phyloP scores from a whole-genome alignment of 2,797 vertebrate genomes.

The Sparus aurata region DNA sequence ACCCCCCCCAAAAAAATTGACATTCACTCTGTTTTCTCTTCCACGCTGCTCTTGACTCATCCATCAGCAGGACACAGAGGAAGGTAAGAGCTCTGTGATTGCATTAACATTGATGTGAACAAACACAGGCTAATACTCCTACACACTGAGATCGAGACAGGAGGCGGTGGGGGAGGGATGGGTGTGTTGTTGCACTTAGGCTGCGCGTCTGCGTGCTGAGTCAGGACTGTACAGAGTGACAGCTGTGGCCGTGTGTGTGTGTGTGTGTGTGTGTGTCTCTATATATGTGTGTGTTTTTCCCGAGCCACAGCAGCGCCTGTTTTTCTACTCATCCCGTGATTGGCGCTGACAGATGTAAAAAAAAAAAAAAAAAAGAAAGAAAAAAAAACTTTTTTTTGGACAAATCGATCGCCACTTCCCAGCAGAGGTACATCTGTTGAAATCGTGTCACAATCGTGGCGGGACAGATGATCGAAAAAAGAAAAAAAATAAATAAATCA shows the following conservation, averaged over 20 bases:
- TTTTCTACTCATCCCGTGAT: constrained; percentile 49
- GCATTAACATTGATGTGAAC: constrained; percentile 78
- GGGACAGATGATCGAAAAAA: constrained; percentile 27
- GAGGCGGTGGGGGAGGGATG: background rate
- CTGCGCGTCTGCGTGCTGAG: constrained; percentile 61
- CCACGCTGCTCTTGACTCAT: constrained; percentile 32
- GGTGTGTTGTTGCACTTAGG: constrained; percentile 50
- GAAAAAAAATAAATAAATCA: too few species aligned
- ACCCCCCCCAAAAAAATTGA: constrained; percentile 31
- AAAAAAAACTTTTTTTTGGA: background rate
- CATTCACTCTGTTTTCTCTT: constrained; percentile 50
- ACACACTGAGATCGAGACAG: constrained; percentile 33
- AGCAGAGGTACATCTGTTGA: constrained; percentile 22
- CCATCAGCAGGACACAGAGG: constrained; percentile 88
- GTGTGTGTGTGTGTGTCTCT: constrained; percentile 12
- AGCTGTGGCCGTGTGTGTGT: constrained; percentile 57
- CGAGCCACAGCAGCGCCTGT: constrained; percentile 43
- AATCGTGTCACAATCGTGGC: constrained; percentile 8
- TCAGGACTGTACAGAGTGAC: constrained; percentile 69
- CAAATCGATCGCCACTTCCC: background rate
- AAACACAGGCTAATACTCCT: constrained; percentile 62
- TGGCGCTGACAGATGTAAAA: constrained; percentile 58
- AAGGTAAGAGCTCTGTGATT: constrained; percentile 85
- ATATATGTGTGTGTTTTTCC: background rate
- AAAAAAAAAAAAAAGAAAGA: background rate